Conservation (phyloP, 2,113 vertebrate genomes). For the Chauna torquata region DNA sequence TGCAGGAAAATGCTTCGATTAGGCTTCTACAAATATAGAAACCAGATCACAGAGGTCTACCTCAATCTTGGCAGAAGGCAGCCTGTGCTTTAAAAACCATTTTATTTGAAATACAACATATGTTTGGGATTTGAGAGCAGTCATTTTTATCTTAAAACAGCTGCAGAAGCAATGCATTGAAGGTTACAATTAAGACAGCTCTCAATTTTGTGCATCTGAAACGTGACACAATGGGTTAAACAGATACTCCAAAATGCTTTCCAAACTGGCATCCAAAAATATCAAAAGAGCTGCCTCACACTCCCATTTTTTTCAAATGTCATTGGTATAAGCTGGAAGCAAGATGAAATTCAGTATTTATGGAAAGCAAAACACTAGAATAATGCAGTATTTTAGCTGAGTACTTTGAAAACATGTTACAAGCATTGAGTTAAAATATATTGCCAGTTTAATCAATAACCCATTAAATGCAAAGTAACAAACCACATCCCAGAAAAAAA, state of each 20-base stretch:
- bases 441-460: neutral
- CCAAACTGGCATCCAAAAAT: conserved; percentile 22
- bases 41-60: conserved; percentile 17
- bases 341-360: conserved; percentile 6
- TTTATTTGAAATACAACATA: neutral
- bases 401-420: neutral
- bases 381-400: neutral
- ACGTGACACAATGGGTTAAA: conserved; percentile 11
- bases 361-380: neutral
- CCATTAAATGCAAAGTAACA: neutral
- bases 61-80: conserved; percentile 57
- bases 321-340: neutral
- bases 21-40: conserved; percentile 55
- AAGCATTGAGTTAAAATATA: neutral
- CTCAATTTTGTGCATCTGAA: neutral
- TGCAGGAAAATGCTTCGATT: conserved; percentile 22
- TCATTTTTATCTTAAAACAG: conserved; percentile 8
- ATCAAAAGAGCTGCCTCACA: conserved; percentile 3
- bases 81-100: neutral
- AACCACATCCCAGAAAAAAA: neutral
- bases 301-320: neutral
- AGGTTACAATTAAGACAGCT: neutral
- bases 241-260: neutral
- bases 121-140: neutral
- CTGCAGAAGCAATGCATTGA: conserved; percentile 7